Evolutionary conservation across 2,797 vertebrate genomes (phyloP).

Genomic region (Pitangus sulphuratus): DNA sequence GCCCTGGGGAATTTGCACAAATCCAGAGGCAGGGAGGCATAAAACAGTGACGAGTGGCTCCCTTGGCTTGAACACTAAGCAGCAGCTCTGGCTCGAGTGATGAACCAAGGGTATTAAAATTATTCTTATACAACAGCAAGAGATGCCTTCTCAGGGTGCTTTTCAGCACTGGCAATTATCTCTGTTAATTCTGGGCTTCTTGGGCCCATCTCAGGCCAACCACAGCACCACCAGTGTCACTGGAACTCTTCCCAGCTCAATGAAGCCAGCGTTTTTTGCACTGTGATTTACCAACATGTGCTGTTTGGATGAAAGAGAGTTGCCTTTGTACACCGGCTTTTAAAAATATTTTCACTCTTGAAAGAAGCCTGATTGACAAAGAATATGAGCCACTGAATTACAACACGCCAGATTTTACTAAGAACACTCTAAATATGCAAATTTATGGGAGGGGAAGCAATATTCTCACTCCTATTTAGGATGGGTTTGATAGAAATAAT

Average conservation of each 20-base stretch:
- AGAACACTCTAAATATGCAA: constrained; percentile 29
- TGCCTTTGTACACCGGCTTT: constrained; percentile 10
- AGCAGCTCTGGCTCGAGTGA: background rate
- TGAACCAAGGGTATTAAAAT: background rate
- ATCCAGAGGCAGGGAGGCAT: background rate
- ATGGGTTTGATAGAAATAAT: constrained; percentile 27
- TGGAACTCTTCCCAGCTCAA: background rate
- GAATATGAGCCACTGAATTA: constrained; percentile 8
- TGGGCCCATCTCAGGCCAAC: background rate
- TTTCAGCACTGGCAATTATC: background rate
- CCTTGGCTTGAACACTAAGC: background rate
- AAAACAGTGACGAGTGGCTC: background rate
- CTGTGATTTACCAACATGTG: background rate
- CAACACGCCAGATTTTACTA: background rate
- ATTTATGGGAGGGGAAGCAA: constrained; percentile 16
- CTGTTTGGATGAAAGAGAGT: background rate
- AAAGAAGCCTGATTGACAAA: constrained; percentile 43
- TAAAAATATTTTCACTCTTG: constrained; percentile 33
- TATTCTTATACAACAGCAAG: background rate
- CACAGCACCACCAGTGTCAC: background rate
- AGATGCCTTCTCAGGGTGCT: background rate
- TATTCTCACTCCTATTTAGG: constrained; percentile 18
- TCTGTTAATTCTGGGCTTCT: background rate
- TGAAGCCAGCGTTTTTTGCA: background rate
- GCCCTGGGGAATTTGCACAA: background rate